phyloP scores from a whole-genome alignment of 2,113 vertebrate genomes.

The Aythya baeri region DNA sequence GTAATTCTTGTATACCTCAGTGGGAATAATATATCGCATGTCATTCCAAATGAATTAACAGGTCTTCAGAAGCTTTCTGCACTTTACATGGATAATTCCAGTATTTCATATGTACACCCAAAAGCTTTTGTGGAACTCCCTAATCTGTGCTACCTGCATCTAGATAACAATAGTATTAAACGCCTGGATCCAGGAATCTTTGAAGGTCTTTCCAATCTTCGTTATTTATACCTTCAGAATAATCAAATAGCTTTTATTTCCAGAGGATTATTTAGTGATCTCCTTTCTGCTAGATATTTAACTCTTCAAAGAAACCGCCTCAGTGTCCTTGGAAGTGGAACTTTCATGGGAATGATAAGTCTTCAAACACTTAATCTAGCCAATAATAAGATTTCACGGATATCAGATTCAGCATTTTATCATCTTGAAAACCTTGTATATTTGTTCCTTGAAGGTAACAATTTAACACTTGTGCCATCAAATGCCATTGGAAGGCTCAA shows the following conservation, averaged over 20 bases:
- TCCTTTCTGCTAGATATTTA: constrained; percentile 71
- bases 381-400: constrained; percentile 73
- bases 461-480: constrained; percentile 71
- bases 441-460: constrained; percentile 77
- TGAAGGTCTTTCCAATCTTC: constrained; percentile 74
- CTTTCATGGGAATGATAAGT: constrained; percentile 70
- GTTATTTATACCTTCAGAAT: constrained; percentile 71
- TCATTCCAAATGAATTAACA: constrained; percentile 61
- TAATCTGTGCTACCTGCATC: constrained; percentile 68
- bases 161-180: constrained; percentile 78
- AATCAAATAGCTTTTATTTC: constrained; percentile 75
- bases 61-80: constrained; percentile 68
- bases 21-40: constrained; percentile 74
- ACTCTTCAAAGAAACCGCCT: constrained; percentile 72
- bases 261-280: constrained; percentile 73
- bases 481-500: constrained; percentile 70
- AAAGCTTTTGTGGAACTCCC: constrained; percentile 73
- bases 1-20: constrained; percentile 66
- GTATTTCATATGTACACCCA: constrained; percentile 56
- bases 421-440: constrained; percentile 69
- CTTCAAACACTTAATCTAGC: constrained; percentile 75
- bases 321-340: constrained; percentile 56
- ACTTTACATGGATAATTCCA: constrained; percentile 75
- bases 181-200: constrained; percentile 71
- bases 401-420: constrained; percentile 72